Evolutionary conservation across 2,113 vertebrate genomes (phyloP).

Genomic region (Varanus komodoensis): DNA sequence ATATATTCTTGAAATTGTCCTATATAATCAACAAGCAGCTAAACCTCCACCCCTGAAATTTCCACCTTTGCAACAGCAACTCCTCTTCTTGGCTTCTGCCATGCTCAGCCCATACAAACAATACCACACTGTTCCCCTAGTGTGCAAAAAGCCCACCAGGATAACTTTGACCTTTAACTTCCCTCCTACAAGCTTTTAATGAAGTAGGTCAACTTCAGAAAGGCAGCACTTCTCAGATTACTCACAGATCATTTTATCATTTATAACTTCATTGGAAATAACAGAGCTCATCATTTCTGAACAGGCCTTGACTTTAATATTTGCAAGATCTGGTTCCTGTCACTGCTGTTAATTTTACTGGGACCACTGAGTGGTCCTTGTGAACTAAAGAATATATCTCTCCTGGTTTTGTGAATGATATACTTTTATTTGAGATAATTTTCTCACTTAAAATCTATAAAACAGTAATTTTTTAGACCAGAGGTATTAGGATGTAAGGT

Average conservation of each 20-base stretch:
- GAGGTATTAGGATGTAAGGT: too few species aligned
- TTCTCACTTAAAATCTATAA: too few species aligned
- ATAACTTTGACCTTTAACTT: slow-evolving; percentile 54
- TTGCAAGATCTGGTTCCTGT: slow-evolving; percentile 47
- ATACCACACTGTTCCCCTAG: fast-evolving
- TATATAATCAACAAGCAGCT: neutral
- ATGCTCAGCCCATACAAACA: slow-evolving; percentile 15
- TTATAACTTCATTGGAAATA: slow-evolving; percentile 53
- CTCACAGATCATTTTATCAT: slow-evolving; percentile 41
- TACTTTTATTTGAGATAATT: neutral
- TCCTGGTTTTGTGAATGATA: neutral
- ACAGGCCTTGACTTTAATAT: neutral
- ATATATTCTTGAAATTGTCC: neutral
- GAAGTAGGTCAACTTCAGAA: slow-evolving; percentile 43
- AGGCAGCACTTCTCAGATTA: slow-evolving; percentile 51
- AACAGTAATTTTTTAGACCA: too few species aligned
- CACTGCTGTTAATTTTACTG: slow-evolving; percentile 37
- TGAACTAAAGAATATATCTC: slow-evolving; percentile 25
- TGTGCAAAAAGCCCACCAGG: slow-evolving; percentile 37
- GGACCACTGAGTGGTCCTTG: slow-evolving; percentile 32
- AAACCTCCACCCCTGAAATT: neutral
- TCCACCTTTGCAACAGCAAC: neutral
- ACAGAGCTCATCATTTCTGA: slow-evolving; percentile 18
- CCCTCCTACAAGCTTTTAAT: slow-evolving; percentile 65
- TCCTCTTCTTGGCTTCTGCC: neutral